Base-by-base conservation (phyloP, 1,140 invertebrate species). In the Bicyclus anynana region DNA sequence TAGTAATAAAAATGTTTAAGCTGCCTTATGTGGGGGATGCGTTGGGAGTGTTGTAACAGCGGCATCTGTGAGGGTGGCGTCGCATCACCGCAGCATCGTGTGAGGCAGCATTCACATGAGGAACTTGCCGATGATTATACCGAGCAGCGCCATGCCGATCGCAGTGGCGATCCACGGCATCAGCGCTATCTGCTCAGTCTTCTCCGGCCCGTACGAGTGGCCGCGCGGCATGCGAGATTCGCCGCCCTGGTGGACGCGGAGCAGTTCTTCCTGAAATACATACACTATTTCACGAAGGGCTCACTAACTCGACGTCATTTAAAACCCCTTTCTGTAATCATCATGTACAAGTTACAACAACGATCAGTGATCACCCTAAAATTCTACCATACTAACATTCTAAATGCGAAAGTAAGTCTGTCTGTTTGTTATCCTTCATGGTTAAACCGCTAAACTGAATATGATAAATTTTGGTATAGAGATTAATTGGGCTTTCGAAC, bases 21-120 rank as follows among this genome's bases (percentile, higher is more conserved):
- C 67, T 96, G 89, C 84, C 93, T 93, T 62, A 93, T 94, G 62
- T 95, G 89, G 93, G 95, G 80, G 44, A 84, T 79, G 71, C 70
- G 62, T 72, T 53, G 80, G 72, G 70, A 76, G 75, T 74, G 69
- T 71, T 74, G 62, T 70, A 70, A 73, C 70, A 73, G 81, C 73
- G 73, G 70, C 69, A 64, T 74, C 53, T 59, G 72, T 67, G 72
- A 69, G 72, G 71, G 72, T 67, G 72, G 69, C 70, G 71, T 67
- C 74, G 55, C 64, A 71, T 68, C 67, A 69, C 59, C 58, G 75
- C 59, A 65, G 64, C 70, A 76, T 71, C 67, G 56, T 16, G 7
- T 58, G 26, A 16, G 38, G 20, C 59, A 48, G 51, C 66, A 77
- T 90, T 91, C 90, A 91, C 84, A 91, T 91, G 78, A 91, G 64